Percentiles rank a stretch among this genome's conserved stretches.
phyloP scores from a whole-genome alignment of 1,140 invertebrate species.

The Ectropis grisescens region DNA sequence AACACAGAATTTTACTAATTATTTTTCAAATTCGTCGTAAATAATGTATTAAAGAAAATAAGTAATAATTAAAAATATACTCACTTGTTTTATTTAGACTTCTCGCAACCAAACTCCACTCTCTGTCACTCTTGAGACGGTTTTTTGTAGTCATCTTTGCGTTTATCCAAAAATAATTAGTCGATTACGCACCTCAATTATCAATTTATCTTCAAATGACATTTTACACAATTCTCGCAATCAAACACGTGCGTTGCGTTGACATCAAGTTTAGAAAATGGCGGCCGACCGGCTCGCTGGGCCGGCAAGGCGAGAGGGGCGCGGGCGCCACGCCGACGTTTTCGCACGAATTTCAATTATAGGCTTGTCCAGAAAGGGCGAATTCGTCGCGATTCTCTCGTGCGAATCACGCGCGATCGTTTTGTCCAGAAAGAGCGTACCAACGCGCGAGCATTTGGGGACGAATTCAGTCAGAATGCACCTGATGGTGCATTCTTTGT shows the following conservation, averaged over 20 bases:
- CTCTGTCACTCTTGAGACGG: conserved; percentile 2
- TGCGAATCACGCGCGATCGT: too few relatives aligned
- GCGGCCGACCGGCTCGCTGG: conserved; percentile 78
- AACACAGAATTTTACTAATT: conserved; percentile 2
- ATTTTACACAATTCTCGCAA: conserved; percentile 4
- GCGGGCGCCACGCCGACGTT: not conserved
- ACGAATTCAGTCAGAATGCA: too few relatives aligned
- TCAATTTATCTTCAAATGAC: not conserved
- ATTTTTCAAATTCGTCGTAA: conserved; percentile 1
- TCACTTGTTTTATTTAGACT: conserved; percentile 3
- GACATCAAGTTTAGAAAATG: conserved; percentile 57
- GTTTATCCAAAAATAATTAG: conserved; percentile 1
- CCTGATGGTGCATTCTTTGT: too few relatives aligned
- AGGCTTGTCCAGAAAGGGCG: too few relatives aligned
- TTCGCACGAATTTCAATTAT: conserved; percentile 1
- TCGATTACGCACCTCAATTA: conserved; percentile 3
- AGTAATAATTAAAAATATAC: too few relatives aligned
- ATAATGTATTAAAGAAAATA: not conserved
- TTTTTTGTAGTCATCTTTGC: conserved; percentile 3
- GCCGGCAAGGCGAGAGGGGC: not conserved
- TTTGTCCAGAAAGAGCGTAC: too few relatives aligned
- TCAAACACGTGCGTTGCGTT: conserved; percentile 2
- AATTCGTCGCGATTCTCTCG: too few relatives aligned
- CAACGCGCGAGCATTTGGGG: too few relatives aligned
- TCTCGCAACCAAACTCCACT: conserved; percentile 2